Base-by-base conservation (phyloP, 1,140 invertebrate species). In the Lucilia cuprina region DNA sequence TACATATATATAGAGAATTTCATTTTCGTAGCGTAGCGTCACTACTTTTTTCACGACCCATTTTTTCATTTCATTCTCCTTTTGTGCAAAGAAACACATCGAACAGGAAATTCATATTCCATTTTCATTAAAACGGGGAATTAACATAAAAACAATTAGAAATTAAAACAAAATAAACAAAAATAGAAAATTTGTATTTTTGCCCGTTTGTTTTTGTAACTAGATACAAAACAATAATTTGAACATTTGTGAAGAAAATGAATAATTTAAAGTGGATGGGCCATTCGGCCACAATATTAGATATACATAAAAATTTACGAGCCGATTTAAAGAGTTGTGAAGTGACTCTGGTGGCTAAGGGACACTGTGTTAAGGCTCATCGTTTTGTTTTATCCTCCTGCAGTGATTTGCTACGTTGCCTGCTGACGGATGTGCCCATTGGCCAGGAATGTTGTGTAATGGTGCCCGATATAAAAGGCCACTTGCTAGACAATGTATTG, bases 211-310 rank as follows among this genome's bases (percentile, higher is more conserved):
- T 60, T 60, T 41, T 17, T 60, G 55, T 60, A 60, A 14, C 10
- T 17, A 60, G 25, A 30, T 1, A 30, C 25, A 30, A 60, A 60
- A 60, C 2, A 41, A 41, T 41, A 41, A 8, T 41, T 41, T 41
- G 41, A 41, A 41, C 55, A 60, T 60, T 60, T 60, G 13, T n/a
- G n/a, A 17, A 60, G 55, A 85, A 17, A 80, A 86, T 86, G 89
- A 90, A 91, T 87, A 86, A 91, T 80, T 85, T 91, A 8, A 91
- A 91, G 86, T 91, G 89, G 89, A 91, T 91, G 89, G 89, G 88
- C n/a, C 89, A 91, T 84, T 86, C 88, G 83, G 87, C 87, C 84
- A 91, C 89, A 30, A 88, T 91, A 82, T 88, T 90, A 85, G 89
- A 91, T 80, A 89, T 91, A 60, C 88, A 91, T 78, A 87, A 87